Conservation (phyloP, 2,888 invertebrate genomes). For the Acrobasis suavella region DNA sequence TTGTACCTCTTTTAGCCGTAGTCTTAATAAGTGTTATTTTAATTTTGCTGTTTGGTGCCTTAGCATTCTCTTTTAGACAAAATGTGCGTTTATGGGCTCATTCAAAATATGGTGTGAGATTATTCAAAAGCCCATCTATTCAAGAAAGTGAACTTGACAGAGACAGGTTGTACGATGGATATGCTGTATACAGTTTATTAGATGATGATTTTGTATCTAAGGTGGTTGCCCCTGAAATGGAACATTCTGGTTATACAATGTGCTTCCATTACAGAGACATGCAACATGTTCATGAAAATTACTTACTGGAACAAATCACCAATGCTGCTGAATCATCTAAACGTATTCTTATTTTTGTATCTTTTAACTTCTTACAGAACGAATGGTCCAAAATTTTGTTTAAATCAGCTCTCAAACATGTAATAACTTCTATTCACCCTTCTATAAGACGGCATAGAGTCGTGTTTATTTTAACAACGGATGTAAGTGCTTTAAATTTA, state of each 20-base stretch:
- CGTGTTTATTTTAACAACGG: constrained; percentile 80
- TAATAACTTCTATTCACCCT: constrained; percentile 85
- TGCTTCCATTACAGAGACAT: constrained; percentile 87
- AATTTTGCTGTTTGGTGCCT: constrained; percentile 86
- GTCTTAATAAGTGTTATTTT: constrained; percentile 88
- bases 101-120: constrained; percentile 89
- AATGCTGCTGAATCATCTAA: constrained; percentile 85
- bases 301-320: constrained; percentile 83
- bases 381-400: constrained; percentile 93
- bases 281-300: constrained; percentile 83
- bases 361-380: constrained; percentile 89
- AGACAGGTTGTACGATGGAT: constrained; percentile 92
- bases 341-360: constrained; percentile 89
- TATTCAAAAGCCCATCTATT: constrained; percentile 85
- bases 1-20: constrained; percentile 89
- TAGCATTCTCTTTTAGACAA: constrained; percentile 89
- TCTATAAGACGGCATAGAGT: constrained; percentile 84
- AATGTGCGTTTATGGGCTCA: constrained; percentile 91
- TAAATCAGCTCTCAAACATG: constrained; percentile 89
- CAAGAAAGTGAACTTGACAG: constrained; percentile 82
- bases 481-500: constrained; percentile 87
- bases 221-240: constrained; percentile 88
- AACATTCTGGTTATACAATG: constrained; percentile 85
- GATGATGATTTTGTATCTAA: constrained; percentile 88
- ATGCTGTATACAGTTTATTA: constrained; percentile 92